A percentile compares a stretch with the other conserved stretches of the same genome.
These are phyloP conservation scores for Torymus aiolomorphi DNA, from an alignment of 2,888 invertebrate genomes.

Conservation along the genomic window DNA sequence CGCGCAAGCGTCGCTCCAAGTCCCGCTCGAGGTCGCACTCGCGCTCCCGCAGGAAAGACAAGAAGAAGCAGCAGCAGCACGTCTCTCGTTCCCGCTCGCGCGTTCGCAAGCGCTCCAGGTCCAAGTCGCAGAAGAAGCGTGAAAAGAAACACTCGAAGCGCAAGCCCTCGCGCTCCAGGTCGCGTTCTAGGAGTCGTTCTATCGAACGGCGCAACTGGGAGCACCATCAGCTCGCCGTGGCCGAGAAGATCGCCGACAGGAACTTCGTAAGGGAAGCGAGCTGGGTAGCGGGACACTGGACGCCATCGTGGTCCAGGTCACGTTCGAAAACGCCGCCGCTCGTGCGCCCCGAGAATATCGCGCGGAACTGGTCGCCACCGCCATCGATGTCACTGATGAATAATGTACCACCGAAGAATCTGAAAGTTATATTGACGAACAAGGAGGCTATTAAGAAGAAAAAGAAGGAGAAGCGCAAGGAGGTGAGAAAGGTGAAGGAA, in stretches of 20 bases:
- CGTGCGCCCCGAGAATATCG: constrained; percentile 59
- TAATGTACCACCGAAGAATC: constrained; percentile 76
- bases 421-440: constrained; percentile 80
- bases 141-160: constrained; percentile 73
- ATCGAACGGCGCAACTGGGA: constrained; percentile 72
- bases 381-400: constrained; percentile 73
- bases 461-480: constrained; percentile 75
- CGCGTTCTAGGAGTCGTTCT: constrained; percentile 66
- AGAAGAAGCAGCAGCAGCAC: not conserved
- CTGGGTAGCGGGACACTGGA: constrained; percentile 73
- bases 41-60: constrained; percentile 52
- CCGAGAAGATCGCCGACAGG: constrained; percentile 63
- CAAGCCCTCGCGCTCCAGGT: constrained; percentile 66
- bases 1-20: constrained; percentile 62
- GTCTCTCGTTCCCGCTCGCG: constrained; percentile 68
- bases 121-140: constrained; percentile 64
- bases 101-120: constrained; percentile 55
- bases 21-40: constrained; percentile 63
- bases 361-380: constrained; percentile 80
- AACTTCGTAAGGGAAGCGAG: constrained; percentile 64
- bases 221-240: constrained; percentile 60
- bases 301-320: constrained; percentile 80
- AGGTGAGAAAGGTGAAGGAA: constrained; percentile 68
- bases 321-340: constrained; percentile 76
- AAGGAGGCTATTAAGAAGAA: constrained; percentile 77